A percentile compares a stretch with the other conserved stretches of the same genome.
phyloP scores from a whole-genome alignment of 1,140 invertebrate genomes.

The Halictus rubicundus region DNA sequence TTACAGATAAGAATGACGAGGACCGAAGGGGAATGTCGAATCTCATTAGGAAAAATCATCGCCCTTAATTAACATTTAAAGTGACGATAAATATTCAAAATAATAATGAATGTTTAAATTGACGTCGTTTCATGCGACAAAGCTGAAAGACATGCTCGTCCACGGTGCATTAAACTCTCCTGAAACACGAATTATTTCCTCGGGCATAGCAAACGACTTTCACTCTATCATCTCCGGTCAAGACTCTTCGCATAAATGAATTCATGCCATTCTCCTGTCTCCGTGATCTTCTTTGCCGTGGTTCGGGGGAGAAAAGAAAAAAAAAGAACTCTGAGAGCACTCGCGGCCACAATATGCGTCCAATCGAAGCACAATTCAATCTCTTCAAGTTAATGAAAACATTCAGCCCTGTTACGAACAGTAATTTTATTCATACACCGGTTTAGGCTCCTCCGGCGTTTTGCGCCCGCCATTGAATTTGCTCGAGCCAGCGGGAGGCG shows the following conservation, averaged over 20 bases:
- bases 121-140: neutral
- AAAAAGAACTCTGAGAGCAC: neutral
- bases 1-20: too few relatives aligned
- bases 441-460: neutral
- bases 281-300: neutral
- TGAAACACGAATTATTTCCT: neutral
- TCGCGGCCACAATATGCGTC: neutral
- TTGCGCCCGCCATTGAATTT: neutral
- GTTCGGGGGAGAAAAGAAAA: neutral
- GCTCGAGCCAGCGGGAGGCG: neutral
- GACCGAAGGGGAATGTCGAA: too few relatives aligned
- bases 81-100: too few relatives aligned
- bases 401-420: neutral
- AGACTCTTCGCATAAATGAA: slow-evolving; percentile 6
- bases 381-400: slow-evolving; percentile 2
- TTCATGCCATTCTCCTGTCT: neutral
- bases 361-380: neutral
- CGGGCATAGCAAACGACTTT: neutral
- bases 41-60: too few relatives aligned
- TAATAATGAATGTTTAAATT: neutral
- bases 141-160: neutral
- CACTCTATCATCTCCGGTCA: slow-evolving; percentile 1
- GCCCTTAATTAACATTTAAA: too few relatives aligned
- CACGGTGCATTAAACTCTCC: neutral
- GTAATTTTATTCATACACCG: slow-evolving; percentile 9